Evolutionary conservation across 2,113 vertebrate species (phyloP).

Genomic region (Corvus hawaiiensis): DNA sequence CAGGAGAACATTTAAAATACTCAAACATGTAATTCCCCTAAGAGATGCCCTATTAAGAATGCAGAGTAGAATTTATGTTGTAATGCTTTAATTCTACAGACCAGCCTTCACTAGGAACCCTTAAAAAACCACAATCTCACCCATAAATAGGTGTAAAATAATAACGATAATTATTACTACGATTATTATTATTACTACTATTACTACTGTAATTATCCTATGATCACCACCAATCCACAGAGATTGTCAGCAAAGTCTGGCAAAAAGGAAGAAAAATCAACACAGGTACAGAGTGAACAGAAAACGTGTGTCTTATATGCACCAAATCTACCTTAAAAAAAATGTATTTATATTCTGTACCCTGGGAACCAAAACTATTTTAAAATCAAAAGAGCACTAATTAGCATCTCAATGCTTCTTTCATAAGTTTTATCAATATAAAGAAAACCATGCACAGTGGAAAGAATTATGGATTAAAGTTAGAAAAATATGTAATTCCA

Average conservation of each 20-base stretch:
- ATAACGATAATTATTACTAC: background rate
- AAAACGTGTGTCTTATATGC: fast-evolving
- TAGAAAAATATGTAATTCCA: background rate
- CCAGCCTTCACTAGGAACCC: background rate
- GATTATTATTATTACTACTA: background rate
- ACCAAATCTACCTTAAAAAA: background rate
- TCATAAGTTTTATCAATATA: background rate
- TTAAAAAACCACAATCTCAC: background rate
- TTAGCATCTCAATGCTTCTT: background rate
- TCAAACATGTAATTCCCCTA: background rate
- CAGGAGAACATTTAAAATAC: background rate
- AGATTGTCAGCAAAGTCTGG: background rate
- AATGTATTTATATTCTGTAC: background rate
- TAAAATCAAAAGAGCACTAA: background rate
- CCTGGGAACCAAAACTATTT: background rate
- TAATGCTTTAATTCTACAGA: background rate
- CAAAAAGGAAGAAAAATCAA: background rate
- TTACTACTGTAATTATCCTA: background rate
- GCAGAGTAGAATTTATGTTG: background rate
- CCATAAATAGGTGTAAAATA: background rate
- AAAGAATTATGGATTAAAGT: background rate
- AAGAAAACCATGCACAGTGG: background rate
- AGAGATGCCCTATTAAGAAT: background rate
- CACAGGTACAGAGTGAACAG: background rate
- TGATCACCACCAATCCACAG: background rate